phyloP scores from a whole-genome alignment of 2,888 invertebrate species.

The Keiferia lycopersicella region DNA sequence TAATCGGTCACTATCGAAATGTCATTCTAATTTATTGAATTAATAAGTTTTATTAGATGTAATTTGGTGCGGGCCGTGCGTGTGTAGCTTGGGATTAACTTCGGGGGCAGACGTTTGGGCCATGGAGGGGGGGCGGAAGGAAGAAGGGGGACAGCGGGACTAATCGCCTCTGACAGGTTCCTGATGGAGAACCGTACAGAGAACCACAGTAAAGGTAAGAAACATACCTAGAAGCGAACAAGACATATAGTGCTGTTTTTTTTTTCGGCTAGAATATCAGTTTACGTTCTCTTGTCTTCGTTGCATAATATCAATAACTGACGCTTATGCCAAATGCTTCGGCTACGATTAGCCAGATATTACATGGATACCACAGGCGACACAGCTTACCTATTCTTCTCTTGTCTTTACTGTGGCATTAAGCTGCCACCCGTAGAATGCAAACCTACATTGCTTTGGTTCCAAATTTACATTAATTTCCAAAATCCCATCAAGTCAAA shows the following conservation, averaged over 20 bases:
- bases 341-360: no score
- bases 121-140: slow-evolving; percentile 25
- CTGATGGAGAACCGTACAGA: slow-evolving; percentile 45
- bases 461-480: slow-evolving; percentile 34
- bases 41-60: slow-evolving; percentile 33
- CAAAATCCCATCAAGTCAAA: slow-evolving; percentile 19
- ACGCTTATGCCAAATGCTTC: no score
- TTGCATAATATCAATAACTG: no score
- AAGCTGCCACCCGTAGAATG: slow-evolving; percentile 22
- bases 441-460: slow-evolving; percentile 26
- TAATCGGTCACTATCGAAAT: slow-evolving; percentile 17
- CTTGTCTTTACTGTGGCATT: no score
- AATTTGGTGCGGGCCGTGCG: slow-evolving; percentile 67
- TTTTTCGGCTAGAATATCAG: no score
- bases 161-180: slow-evolving; percentile 67
- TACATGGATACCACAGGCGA: no score
- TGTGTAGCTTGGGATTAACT: slow-evolving; percentile 61
- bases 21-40: slow-evolving; percentile 28
- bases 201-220: no score
- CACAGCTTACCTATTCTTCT: no score
- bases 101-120: slow-evolving; percentile 43
- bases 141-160: slow-evolving; percentile 37
- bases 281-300: no score
- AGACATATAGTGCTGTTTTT: no score
- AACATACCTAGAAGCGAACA: no score